Conservation (phyloP, 2,113 vertebrate genomes). For the Pomatorhinus ruficollis region DNA sequence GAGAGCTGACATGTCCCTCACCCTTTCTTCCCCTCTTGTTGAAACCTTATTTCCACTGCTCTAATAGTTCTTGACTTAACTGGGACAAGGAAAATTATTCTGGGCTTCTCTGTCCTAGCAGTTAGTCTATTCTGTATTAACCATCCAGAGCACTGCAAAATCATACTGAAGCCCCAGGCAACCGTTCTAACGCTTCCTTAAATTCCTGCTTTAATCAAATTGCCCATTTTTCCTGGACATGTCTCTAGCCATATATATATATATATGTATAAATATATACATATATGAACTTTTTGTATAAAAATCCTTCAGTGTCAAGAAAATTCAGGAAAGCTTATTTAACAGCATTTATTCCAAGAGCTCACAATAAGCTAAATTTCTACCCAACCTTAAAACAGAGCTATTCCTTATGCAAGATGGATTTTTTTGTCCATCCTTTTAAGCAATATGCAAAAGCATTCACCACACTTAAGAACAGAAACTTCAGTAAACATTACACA, state of each 20-base stretch:
- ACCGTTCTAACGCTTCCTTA: not conserved
- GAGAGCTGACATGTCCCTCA: constrained; percentile 23
- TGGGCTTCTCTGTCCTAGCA: constrained; percentile 41
- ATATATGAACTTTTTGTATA: not conserved
- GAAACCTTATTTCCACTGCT: constrained; percentile 39
- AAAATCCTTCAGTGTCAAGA: not conserved
- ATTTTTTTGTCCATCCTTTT: not conserved
- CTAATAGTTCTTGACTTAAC: constrained; percentile 69
- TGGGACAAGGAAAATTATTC: constrained; percentile 68
- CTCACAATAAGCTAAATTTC: not conserved
- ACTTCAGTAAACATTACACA: not conserved
- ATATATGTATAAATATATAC: not conserved
- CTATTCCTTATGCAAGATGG: not conserved
- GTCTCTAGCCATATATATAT: not conserved
- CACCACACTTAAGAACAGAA: not conserved
- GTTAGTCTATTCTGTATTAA: constrained; percentile 22
- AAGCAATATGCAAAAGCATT: not conserved
- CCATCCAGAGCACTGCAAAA: constrained; percentile 16
- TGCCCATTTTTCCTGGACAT: not conserved
- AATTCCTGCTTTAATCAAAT: not conserved
- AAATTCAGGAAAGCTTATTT: not conserved
- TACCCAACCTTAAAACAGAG: not conserved
- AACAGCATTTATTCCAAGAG: not conserved
- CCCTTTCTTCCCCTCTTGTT: not conserved
- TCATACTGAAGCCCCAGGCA: constrained; percentile 9